Evolutionary conservation across 2,797 vertebrate species (phyloP).

Genomic region (Emys orbicularis): DNA sequence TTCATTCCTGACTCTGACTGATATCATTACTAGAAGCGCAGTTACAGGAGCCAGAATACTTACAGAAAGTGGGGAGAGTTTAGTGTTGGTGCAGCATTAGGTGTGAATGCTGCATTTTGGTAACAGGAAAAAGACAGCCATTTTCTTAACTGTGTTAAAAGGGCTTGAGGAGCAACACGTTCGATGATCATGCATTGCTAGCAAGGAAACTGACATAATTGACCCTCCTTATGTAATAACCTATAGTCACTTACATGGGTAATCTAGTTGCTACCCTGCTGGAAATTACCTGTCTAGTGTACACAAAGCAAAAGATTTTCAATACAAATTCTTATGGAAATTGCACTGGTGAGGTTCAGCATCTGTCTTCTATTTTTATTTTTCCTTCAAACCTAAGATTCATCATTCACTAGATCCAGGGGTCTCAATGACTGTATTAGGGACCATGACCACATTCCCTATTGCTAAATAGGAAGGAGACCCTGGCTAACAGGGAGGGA

Average conservation of each 20-base stretch:
- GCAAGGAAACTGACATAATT: neutral
- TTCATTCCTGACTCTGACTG: neutral
- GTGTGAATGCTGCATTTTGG: neutral
- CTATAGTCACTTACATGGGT: neutral
- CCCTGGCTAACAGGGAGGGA: neutral
- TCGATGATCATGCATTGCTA: neutral
- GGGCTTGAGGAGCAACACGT: neutral
- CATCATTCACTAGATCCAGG: neutral
- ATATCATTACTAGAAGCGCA: slow-evolving; percentile 8
- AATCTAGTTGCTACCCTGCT: slow-evolving; percentile 13
- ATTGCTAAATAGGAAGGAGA: neutral
- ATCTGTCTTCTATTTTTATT: neutral
- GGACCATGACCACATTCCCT: neutral
- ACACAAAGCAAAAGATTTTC: neutral
- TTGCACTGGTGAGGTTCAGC: neutral
- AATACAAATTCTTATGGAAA: neutral
- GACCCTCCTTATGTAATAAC: slow-evolving; percentile 21
- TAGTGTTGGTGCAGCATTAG: slow-evolving; percentile 6
- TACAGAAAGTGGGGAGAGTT: neutral
- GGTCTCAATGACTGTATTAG: neutral
- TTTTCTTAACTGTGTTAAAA: neutral
- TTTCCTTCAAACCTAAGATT: neutral
- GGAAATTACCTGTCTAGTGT: slow-evolving; percentile 23
- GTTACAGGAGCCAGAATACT: neutral
- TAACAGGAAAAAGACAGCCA: neutral